These are phyloP conservation scores for Spermophilus dauricus DNA, from an alignment of 2,113 vertebrate genomes.

Conservation along the genomic window DNA sequence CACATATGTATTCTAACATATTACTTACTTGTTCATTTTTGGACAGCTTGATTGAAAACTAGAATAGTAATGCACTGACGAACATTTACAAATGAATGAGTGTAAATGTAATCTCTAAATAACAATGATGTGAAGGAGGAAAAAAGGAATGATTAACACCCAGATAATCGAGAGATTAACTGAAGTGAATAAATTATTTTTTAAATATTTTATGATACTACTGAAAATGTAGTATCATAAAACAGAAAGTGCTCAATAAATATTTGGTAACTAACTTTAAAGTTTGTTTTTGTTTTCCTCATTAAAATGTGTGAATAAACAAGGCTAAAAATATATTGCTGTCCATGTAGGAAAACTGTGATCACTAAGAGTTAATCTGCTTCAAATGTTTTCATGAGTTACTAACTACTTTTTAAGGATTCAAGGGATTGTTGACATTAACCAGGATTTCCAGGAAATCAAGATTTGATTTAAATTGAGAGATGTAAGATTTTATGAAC, in stretches of 20 bases:
- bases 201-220: slow-evolving; percentile 45
- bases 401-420: slow-evolving; percentile 52
- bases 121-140: not conserved
- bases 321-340: slow-evolving; percentile 24
- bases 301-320: slow-evolving; percentile 59
- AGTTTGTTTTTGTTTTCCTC: slow-evolving; percentile 62
- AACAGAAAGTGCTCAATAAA: slow-evolving; percentile 28
- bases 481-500: slow-evolving; percentile 76
- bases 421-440: slow-evolving; percentile 64
- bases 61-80: not conserved
- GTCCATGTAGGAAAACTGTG: not conserved
- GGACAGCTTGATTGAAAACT: slow-evolving; percentile 14
- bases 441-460: slow-evolving; percentile 75
- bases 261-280: slow-evolving; percentile 69
- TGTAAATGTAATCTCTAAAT: slow-evolving; percentile 43
- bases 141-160: not conserved
- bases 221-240: not conserved
- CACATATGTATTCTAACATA: not conserved
- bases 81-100: not conserved
- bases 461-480: slow-evolving; percentile 80
- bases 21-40: not conserved
- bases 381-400: slow-evolving; percentile 55
- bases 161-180: slow-evolving; percentile 5
- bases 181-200: slow-evolving; percentile 79
- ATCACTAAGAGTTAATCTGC: slow-evolving; percentile 49